Conservation (phyloP, 2,113 vertebrate species). For the Micromys minutus region DNA sequence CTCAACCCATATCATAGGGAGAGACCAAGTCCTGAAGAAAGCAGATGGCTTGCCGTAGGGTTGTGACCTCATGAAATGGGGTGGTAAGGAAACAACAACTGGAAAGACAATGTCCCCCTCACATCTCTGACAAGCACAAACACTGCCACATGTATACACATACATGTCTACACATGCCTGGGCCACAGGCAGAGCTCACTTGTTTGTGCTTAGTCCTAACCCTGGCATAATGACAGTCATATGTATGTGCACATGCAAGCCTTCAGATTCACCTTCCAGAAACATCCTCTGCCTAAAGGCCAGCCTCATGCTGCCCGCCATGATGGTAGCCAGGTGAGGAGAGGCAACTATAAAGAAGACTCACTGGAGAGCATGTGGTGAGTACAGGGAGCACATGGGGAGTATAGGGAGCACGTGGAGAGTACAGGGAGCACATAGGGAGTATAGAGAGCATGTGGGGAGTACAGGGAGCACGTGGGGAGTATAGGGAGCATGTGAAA, state of each 20-base stretch:
- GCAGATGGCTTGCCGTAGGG: background rate
- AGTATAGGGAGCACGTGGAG: too few species aligned
- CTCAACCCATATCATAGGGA: background rate
- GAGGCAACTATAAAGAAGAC: background rate
- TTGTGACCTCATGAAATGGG: background rate
- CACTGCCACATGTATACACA: background rate
- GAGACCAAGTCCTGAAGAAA: background rate
- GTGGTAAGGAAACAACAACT: background rate
- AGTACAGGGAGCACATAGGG: too few species aligned
- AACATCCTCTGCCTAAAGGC: background rate
- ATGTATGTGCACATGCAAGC: background rate
- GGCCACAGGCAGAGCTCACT: background rate
- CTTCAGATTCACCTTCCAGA: background rate
- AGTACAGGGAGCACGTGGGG: too few species aligned
- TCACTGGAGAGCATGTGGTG: too few species aligned
- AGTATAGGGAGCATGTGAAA: too few species aligned
- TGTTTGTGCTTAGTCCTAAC: too few species aligned
- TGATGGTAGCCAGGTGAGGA: background rate
- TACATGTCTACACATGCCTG: background rate
- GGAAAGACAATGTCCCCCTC: background rate
- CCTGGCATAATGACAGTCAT: background rate
- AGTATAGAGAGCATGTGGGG: too few species aligned
- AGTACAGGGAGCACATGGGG: too few species aligned
- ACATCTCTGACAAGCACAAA: background rate
- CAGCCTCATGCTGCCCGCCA: background rate